phyloP scores from a whole-genome alignment of 2,797 vertebrate genomes.

The Nothura maculosa region DNA sequence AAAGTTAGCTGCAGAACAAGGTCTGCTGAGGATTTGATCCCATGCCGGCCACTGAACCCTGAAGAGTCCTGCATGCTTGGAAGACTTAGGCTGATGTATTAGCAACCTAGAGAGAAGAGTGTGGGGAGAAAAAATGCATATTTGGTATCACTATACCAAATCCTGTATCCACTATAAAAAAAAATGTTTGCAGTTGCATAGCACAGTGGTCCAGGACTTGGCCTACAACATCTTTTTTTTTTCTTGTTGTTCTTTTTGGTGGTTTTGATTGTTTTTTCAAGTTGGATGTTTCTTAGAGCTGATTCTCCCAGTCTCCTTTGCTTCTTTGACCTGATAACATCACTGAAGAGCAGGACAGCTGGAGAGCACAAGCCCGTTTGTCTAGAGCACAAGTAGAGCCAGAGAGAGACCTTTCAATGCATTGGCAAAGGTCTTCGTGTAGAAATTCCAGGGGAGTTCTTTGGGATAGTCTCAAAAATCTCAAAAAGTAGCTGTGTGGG shows the following conservation, averaged over 20 bases:
- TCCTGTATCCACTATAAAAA: not conserved
- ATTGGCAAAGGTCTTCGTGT: not conserved
- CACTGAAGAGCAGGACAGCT: not conserved
- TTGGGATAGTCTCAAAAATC: not conserved
- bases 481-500: not conserved
- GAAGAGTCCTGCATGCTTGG: not conserved
- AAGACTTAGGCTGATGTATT: not conserved
- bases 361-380: not conserved
- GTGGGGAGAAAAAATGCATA: fast-evolving
- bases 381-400: not conserved
- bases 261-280: no score
- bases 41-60: not conserved
- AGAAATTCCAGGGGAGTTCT: not conserved
- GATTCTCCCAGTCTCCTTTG: fast-evolving
- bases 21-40: not conserved
- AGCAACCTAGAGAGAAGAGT: not conserved
- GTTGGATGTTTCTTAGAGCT: not conserved
- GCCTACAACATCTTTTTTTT: not conserved
- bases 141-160: not conserved
- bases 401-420: not conserved
- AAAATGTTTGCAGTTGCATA: not conserved
- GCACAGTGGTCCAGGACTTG: not conserved
- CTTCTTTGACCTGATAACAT: not conserved
- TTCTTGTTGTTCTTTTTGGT: no score
- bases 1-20: not conserved